A percentile compares a stretch with the other conserved stretches of the same genome.
phyloP scores from a whole-genome alignment of 2,888 invertebrate species.

The Therioaphis trifolii region DNA sequence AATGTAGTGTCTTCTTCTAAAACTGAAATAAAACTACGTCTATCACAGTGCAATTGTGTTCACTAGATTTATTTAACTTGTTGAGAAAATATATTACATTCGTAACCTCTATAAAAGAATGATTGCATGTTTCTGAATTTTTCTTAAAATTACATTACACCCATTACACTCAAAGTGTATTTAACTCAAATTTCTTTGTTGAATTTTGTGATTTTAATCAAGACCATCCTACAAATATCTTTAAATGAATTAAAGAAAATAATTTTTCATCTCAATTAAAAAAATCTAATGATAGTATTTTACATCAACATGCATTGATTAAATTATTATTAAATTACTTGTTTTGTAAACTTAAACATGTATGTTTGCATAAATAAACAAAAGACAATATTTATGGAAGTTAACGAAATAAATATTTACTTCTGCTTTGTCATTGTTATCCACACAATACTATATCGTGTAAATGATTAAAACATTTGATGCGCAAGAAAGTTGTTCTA shows the following conservation, averaged over 20 bases:
- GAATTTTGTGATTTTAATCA: background rate
- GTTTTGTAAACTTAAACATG: background rate
- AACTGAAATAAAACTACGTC: too few species aligned
- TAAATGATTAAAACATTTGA: background rate
- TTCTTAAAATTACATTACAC: background rate
- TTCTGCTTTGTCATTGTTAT: background rate
- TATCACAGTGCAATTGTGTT: too few species aligned
- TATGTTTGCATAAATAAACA: background rate
- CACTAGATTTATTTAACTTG: too few species aligned
- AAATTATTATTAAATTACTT: background rate
- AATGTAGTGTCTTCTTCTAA: too few species aligned
- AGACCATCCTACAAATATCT: background rate
- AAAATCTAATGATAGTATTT: background rate
- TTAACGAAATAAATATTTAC: background rate
- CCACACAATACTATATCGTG: background rate
- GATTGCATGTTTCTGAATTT: background rate
- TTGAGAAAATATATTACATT: background rate
- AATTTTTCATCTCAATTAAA: conserved; percentile 18
- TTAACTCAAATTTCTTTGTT: background rate
- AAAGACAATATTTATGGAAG: background rate
- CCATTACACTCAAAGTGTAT: background rate
- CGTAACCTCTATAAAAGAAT: background rate
- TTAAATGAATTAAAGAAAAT: background rate
- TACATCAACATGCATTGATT: background rate
- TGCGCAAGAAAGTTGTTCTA: too few species aligned